Evolutionary conservation across 2,113 vertebrate species (phyloP).

Genomic region (Noturus placidus): DNA sequence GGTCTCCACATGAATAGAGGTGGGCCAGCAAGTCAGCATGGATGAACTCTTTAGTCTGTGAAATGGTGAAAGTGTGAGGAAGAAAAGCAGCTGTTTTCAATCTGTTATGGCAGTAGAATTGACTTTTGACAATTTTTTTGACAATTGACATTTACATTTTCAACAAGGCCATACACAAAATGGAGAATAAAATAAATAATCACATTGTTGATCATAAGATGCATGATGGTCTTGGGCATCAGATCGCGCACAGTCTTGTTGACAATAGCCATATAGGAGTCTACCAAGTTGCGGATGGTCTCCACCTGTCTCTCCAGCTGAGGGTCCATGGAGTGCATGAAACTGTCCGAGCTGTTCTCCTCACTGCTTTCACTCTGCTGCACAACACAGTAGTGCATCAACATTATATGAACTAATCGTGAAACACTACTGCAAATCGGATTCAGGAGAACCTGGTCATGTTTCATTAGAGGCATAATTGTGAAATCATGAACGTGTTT

Average conservation of each 20-base stretch:
- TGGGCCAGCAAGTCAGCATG: constrained; percentile 90
- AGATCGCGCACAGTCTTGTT: constrained; percentile 94
- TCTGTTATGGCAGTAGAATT: background rate
- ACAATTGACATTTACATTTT: background rate
- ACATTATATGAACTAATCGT: background rate
- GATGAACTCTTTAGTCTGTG: constrained; percentile 94
- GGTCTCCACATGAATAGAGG: constrained; percentile 92
- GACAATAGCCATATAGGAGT: constrained; percentile 95
- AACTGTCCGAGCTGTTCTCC: constrained; percentile 83
- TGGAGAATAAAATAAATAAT: background rate
- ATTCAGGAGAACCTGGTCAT: background rate
- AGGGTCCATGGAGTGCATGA: constrained; percentile 96
- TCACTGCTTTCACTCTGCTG: constrained; percentile 77
- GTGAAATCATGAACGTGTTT: background rate
- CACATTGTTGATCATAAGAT: constrained; percentile 97
- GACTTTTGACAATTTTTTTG: background rate
- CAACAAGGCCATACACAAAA: background rate
- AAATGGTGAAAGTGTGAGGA: background rate
- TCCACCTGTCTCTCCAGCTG: constrained; percentile 96
- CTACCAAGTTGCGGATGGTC: constrained; percentile 94
- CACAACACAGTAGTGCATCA: background rate
- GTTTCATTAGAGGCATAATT: background rate
- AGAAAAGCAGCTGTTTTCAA: background rate
- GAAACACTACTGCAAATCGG: background rate
- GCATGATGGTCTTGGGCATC: constrained; percentile 98